Evolutionary conservation across 1,140 invertebrate species (phyloP).

Genomic region (Aradophagus sp.): DNA sequence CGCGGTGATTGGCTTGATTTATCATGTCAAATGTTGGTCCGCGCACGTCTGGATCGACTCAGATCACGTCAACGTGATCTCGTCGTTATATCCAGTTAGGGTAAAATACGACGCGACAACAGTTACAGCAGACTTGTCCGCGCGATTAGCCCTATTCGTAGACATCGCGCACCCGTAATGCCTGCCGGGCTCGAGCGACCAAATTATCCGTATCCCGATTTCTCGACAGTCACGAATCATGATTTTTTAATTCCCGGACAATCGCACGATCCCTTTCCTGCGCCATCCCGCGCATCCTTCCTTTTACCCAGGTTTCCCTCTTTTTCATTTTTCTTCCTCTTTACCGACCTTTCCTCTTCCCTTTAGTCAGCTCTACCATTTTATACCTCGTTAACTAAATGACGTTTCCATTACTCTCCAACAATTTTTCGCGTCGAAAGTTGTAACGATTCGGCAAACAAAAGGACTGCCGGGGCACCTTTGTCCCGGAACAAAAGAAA

Average conservation of each 20-base stretch:
- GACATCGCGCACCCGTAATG: conserved; percentile 70
- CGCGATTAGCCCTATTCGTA: conserved; percentile 72
- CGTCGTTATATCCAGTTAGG: conserved; percentile 72
- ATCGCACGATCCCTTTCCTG: conserved; percentile 11
- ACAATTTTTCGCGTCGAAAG: conserved; percentile 32
- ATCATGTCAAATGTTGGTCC: conserved; percentile 70
- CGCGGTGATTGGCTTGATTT: conserved; percentile 67
- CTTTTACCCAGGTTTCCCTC: neutral
- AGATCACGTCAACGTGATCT: conserved; percentile 65
- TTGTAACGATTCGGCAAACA: conserved; percentile 42
- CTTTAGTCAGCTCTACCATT: no score
- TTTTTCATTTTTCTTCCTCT: neutral
- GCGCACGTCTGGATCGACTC: conserved; percentile 69
- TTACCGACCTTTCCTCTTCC: neutral
- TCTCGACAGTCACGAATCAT: conserved; percentile 67
- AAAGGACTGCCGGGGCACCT: conserved; percentile 12
- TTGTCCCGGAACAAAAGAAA: conserved; percentile 40
- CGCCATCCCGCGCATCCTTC: neutral
- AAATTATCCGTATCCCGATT: conserved; percentile 65
- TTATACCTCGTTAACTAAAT: conserved; percentile 37
- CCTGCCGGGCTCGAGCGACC: conserved; percentile 62
- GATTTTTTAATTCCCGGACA: conserved; percentile 60
- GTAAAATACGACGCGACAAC: conserved; percentile 65
- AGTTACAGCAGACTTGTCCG: conserved; percentile 63
- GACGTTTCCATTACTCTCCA: conserved; percentile 23